phyloP scores from a whole-genome alignment of 1,140 invertebrate species.

The Drosophila teissieri region DNA sequence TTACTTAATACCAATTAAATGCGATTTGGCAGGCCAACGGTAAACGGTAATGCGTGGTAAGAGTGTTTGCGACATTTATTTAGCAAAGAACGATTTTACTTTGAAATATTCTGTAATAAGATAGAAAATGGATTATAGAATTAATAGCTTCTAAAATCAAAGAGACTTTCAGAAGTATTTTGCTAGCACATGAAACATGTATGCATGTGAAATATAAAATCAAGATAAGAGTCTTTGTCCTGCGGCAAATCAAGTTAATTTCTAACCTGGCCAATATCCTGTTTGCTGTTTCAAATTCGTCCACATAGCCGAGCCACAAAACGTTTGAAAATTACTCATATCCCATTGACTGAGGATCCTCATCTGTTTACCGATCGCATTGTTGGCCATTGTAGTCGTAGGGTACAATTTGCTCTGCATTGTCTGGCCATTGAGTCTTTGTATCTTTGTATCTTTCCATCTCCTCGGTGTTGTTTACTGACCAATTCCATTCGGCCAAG shows the following conservation, averaged over 20 bases:
- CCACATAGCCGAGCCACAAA: background rate
- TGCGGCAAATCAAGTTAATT: background rate
- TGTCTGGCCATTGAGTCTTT: conserved; percentile 34
- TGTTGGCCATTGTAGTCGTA: conserved; percentile 37
- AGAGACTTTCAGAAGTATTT: too few species aligned
- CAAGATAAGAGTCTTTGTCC: background rate
- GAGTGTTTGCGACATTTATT: background rate
- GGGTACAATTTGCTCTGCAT: conserved; percentile 50
- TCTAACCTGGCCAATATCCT: background rate
- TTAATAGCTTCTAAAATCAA: too few species aligned
- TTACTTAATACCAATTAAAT: conserved; percentile 52
- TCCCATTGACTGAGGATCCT: conserved; percentile 36
- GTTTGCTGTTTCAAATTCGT: background rate
- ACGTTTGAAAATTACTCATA: conserved; percentile 34
- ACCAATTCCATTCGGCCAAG: conserved; percentile 41
- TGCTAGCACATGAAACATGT: too few species aligned
- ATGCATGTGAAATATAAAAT: too few species aligned
- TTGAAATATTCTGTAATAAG: too few species aligned
- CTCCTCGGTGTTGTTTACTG: conserved; percentile 27
- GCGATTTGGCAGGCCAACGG: conserved; percentile 23
- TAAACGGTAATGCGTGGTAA: conserved; percentile 5
- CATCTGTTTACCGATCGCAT: conserved; percentile 39
- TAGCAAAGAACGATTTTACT: too few species aligned
- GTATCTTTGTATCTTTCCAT: conserved; percentile 23
- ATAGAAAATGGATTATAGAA: too few species aligned